phyloP scores from a whole-genome alignment of 2,888 invertebrate species.

The Drosophila silvestris region DNA sequence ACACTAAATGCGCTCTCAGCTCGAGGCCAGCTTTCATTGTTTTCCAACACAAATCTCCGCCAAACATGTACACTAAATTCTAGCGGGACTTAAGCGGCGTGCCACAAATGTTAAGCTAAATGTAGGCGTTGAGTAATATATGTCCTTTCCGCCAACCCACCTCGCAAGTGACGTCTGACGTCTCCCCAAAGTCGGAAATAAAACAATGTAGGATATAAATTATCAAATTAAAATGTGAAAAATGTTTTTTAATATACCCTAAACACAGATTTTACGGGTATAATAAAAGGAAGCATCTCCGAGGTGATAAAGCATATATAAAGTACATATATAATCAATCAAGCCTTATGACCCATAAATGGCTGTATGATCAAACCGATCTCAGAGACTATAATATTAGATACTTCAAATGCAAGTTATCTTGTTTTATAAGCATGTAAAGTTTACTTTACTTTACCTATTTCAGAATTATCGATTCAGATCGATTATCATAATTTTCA shows the following conservation, averaged over 20 bases:
- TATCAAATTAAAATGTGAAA: conserved; percentile 44
- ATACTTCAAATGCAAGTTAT: not conserved
- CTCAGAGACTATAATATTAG: rapidly evolving
- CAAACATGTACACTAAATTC: conserved; percentile 24
- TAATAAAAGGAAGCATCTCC: not conserved
- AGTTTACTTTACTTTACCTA: not conserved
- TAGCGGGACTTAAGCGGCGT: conserved; percentile 25
- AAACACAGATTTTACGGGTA: not conserved
- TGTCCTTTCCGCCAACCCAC: not conserved
- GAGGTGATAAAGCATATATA: not conserved
- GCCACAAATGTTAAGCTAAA: conserved; percentile 8
- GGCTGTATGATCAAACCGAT: not conserved
- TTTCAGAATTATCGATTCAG: not conserved
- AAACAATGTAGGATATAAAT: not conserved
- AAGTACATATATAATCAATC: not conserved
- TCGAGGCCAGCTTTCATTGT: conserved; percentile 34
- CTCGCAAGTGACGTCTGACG: not conserved
- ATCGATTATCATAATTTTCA: not conserved
- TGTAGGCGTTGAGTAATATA: not conserved
- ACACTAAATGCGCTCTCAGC: conserved; percentile 31
- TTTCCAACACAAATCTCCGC: conserved; percentile 48
- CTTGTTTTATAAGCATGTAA: not conserved
- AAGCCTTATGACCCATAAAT: not conserved
- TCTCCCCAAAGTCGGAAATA: conserved; percentile 13
- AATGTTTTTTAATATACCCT: not conserved